These are phyloP conservation scores for Melanotaenia boesemani DNA, from an alignment of 2,797 vertebrate species.

Conservation along the genomic window DNA sequence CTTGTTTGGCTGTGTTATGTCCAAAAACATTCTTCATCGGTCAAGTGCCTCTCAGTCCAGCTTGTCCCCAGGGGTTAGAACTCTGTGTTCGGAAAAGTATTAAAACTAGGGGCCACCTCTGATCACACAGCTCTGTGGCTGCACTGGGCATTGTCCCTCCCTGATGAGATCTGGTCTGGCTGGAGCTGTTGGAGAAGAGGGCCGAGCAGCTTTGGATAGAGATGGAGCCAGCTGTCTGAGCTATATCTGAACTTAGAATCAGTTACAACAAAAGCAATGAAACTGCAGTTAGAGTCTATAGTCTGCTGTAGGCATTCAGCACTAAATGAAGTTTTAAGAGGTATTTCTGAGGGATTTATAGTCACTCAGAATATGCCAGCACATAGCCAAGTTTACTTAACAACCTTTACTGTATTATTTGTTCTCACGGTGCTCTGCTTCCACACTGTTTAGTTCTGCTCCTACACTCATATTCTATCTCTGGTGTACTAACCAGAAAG, in stretches of 20 bases:
- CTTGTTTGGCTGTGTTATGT: conserved; percentile 59
- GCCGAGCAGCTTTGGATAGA: conserved; percentile 23
- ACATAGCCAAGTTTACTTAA: conserved; percentile 21
- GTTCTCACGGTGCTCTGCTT: conserved; percentile 14
- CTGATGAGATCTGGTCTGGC: conserved; percentile 34
- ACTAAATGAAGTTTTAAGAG: conserved; percentile 30
- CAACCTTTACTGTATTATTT: conserved; percentile 31
- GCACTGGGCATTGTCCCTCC: conserved; percentile 36
- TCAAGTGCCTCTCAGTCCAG: conserved; percentile 73
- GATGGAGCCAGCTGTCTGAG: conserved; percentile 61
- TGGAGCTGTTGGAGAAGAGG: conserved; percentile 21
- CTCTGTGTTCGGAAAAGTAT: conserved; percentile 43
- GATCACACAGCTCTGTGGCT: conserved; percentile 33
- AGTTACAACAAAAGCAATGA: conserved; percentile 53
- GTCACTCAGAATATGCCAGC: conserved; percentile 29
- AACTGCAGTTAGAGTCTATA: conserved; percentile 27
- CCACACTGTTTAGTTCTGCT: conserved; percentile 10
- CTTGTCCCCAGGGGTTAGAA: conserved; percentile 55
- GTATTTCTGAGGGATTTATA: conserved; percentile 45
- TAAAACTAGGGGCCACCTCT: conserved; percentile 50
- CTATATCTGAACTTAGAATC: conserved; percentile 63
- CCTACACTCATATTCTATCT: conserved; percentile 1
- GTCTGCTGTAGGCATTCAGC: conserved; percentile 38
- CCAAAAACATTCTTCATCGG: conserved; percentile 76
- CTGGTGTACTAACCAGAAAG: conserved; percentile 15